Evolutionary conservation across 1,140 invertebrate species (phyloP).

Genomic region (Archegozetes longisetosus): DNA sequence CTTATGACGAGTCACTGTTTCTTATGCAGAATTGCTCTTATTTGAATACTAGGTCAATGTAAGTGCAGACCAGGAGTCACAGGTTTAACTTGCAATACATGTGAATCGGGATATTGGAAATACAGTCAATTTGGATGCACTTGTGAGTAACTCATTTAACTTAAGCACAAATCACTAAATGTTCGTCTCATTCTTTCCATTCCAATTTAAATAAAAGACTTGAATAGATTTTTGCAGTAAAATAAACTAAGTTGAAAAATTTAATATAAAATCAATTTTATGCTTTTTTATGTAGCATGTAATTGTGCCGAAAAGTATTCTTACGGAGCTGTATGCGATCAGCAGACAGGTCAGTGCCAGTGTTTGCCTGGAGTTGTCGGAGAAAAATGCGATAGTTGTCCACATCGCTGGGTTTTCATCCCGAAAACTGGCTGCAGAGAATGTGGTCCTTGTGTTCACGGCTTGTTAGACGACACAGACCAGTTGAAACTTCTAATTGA

Average conservation of each 20-base stretch:
- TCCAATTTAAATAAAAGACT: too few species aligned
- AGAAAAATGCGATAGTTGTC: slow-evolving; percentile 84
- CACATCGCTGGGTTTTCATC: slow-evolving; percentile 58
- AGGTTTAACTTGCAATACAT: slow-evolving; percentile 71
- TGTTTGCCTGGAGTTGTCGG: slow-evolving; percentile 90
- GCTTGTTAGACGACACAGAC: slow-evolving; percentile 70
- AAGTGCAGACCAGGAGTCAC: slow-evolving; percentile 49
- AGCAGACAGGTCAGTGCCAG: slow-evolving; percentile 72
- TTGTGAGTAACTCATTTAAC: slow-evolving; percentile 57
- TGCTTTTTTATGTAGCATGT: slow-evolving; percentile 41
- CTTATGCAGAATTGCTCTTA: too few species aligned
- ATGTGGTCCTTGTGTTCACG: slow-evolving; percentile 76
- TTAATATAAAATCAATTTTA: slow-evolving; percentile 8
- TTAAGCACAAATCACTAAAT: too few species aligned
- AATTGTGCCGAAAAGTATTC: slow-evolving; percentile 74
- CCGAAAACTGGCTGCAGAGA: slow-evolving; percentile 39
- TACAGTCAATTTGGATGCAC: slow-evolving; percentile 68
- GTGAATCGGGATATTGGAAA: slow-evolving; percentile 81
- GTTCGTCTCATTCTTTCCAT: too few species aligned
- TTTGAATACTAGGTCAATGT: too few species aligned
- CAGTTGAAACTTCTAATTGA: slow-evolving; percentile 43
- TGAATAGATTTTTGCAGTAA: slow-evolving; percentile 3
- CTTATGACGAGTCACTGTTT: too few species aligned
- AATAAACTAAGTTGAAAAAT: slow-evolving; percentile 1
- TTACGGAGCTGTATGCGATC: slow-evolving; percentile 70